Conservation (phyloP, 1,140 invertebrate genomes). For the Bombus impatiens region DNA sequence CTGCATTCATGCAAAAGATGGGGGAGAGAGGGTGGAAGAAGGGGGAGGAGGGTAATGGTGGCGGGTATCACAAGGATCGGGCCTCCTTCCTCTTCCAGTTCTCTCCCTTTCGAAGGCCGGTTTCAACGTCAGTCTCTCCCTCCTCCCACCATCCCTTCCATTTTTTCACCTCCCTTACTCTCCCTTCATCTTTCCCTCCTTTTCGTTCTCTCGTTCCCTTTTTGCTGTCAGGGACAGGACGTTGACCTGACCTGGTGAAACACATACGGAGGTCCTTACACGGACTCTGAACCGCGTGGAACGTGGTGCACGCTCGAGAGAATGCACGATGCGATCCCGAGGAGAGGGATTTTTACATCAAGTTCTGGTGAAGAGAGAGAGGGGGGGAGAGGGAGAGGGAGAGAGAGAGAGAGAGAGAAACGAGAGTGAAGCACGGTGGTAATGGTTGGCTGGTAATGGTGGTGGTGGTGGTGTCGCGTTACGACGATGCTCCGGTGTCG, state of each 20-base stretch:
- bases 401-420: slow-evolving; percentile 10
- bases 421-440: not conserved
- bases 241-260: slow-evolving; percentile 83
- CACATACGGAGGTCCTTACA: slow-evolving; percentile 81
- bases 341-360: slow-evolving; percentile 74
- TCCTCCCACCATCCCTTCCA: slow-evolving; percentile 25
- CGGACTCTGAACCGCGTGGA: slow-evolving; percentile 61
- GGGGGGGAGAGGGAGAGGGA: not conserved
- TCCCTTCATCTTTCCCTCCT: not conserved
- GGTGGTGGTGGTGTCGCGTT: slow-evolving; percentile 28
- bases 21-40: slow-evolving; percentile 43
- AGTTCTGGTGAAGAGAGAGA: slow-evolving; percentile 34
- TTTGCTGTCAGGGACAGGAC: slow-evolving; percentile 74
- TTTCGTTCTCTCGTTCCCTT: slow-evolving; percentile 45
- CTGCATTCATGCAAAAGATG: slow-evolving; percentile 71
- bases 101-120: slow-evolving; percentile 27
- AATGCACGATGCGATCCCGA: slow-evolving; percentile 73
- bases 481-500: not conserved
- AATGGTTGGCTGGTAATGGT: slow-evolving; percentile 20
- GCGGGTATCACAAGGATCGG: slow-evolving; percentile 73
- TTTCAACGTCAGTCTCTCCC: slow-evolving; percentile 14
- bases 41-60: slow-evolving; percentile 1
- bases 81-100: slow-evolving; percentile 52
- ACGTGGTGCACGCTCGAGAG: slow-evolving; percentile 50
- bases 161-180: slow-evolving; percentile 30